Evolutionary conservation across 2,113 vertebrate species (phyloP).

Genomic region (Edolisoma coerulescens): DNA sequence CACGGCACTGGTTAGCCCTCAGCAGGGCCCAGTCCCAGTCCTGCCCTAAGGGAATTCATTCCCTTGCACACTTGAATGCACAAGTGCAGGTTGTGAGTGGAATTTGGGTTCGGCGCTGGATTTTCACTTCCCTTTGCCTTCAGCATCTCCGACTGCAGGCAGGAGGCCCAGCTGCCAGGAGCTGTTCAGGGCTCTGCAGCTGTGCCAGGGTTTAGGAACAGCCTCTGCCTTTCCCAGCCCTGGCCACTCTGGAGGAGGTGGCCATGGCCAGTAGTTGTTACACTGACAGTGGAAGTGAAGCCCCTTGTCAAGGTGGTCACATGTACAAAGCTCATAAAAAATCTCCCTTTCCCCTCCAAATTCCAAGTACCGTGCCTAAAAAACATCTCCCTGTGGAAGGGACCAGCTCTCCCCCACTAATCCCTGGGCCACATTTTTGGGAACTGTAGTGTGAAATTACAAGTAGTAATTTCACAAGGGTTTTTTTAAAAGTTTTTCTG

Average conservation of each 20-base stretch:
- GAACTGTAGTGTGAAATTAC: not conserved
- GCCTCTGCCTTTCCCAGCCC: not conserved
- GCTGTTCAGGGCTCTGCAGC: fast-evolving
- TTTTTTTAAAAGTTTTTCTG: fast-evolving
- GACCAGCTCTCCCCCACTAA: not conserved
- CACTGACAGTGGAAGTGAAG: fast-evolving
- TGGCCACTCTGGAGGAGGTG: too few species aligned
- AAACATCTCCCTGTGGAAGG: not conserved
- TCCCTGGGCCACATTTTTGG: not conserved
- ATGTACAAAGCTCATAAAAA: not conserved
- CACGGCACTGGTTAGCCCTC: not conserved
- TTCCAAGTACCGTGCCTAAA: not conserved
- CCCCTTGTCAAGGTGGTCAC: not conserved
- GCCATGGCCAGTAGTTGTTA: not conserved
- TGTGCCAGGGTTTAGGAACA: not conserved
- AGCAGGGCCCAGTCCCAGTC: not conserved
- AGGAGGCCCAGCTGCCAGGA: not conserved
- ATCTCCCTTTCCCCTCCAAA: not conserved
- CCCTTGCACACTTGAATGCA: not conserved
- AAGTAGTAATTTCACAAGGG: not conserved
- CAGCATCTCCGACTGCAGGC: fast-evolving
- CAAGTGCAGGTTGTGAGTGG: not conserved
- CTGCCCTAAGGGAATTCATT: not conserved
- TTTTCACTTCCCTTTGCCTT: not conserved
- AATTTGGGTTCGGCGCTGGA: not conserved